Conservation (phyloP, 2,113 vertebrate species). For the Indicator maculatus region DNA sequence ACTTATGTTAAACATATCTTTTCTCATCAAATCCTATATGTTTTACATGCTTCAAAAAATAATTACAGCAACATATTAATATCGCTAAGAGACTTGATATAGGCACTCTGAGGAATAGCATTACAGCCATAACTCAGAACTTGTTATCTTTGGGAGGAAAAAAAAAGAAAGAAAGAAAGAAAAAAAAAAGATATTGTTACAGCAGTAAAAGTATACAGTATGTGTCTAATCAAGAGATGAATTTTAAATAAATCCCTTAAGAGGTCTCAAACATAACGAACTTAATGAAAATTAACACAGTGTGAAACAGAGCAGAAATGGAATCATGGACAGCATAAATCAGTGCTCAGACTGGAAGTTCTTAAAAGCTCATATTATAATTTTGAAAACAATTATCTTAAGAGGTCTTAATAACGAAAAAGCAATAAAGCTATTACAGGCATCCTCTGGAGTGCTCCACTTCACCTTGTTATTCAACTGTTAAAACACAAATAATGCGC, state of each 20-base stretch:
- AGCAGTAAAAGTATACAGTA: conserved; percentile 67
- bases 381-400: conserved; percentile 81
- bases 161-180: conserved; percentile 76
- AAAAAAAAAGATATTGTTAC: conserved; percentile 83
- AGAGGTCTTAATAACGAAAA: conserved; percentile 76
- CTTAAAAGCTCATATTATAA: conserved; percentile 70
- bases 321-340: conserved; percentile 68
- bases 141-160: conserved; percentile 80
- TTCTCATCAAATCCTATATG: conserved; percentile 55
- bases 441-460: conserved; percentile 62
- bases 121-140: conserved; percentile 79
- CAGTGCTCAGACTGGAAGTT: conserved; percentile 56
- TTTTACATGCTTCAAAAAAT: conserved; percentile 65
- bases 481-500: conserved; percentile 70
- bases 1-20: conserved; percentile 52
- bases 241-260: conserved; percentile 84
- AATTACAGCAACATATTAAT: conserved; percentile 67
- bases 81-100: conserved; percentile 38
- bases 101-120: conserved; percentile 72
- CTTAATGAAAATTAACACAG: conserved; percentile 83
- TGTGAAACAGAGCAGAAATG: conserved; percentile 70
- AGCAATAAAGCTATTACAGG: conserved; percentile 67
- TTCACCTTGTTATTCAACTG: conserved; percentile 77
- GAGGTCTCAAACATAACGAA: conserved; percentile 79
- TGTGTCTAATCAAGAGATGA: conserved; percentile 75